A percentile compares a stretch with the other conserved stretches of the same genome.
Evolutionary conservation across 2,888 invertebrate genomes (phyloP).

Genomic region (Arctia plantaginis): DNA sequence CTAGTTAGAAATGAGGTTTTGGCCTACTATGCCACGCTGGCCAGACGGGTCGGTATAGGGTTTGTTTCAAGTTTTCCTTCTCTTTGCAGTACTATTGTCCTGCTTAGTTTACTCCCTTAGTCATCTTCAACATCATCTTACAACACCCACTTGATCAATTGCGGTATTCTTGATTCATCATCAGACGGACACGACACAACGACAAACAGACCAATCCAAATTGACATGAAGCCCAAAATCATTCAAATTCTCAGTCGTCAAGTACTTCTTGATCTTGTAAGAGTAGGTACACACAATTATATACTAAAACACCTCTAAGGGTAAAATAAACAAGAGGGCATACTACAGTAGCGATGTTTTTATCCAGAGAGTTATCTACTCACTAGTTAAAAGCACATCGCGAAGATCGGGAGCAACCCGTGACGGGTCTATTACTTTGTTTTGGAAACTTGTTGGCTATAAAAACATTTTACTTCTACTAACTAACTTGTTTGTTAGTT

Average conservation of each 20-base stretch:
- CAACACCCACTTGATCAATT: too few species aligned
- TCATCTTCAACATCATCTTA: too few species aligned
- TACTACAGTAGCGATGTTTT: not conserved
- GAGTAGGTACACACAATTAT: not conserved
- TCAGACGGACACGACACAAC: too few species aligned
- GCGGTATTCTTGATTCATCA: too few species aligned
- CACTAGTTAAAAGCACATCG: slow-evolving; percentile 10
- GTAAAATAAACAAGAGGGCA: not conserved
- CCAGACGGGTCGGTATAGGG: too few species aligned
- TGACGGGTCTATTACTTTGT: slow-evolving; percentile 18
- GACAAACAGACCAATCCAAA: not conserved
- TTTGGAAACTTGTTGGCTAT: slow-evolving; percentile 35
- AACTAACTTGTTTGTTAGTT: slow-evolving; percentile 43
- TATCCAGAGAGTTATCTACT: slow-evolving; percentile 2
- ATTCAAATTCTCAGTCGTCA: not conserved
- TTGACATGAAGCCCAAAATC: not conserved
- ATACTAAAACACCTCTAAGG: not conserved
- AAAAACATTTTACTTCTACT: slow-evolving; percentile 38
- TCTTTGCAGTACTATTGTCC: too few species aligned
- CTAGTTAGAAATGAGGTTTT: too few species aligned
- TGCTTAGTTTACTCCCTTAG: too few species aligned
- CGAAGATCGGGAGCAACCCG: not conserved
- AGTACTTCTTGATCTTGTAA: not conserved
- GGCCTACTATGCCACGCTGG: too few species aligned
- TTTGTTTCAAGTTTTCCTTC: too few species aligned